Evolutionary conservation across 2,888 invertebrate genomes (phyloP), one percentile per base, ranked within the genome.

Genomic region (Piscicola geometra): DNA sequence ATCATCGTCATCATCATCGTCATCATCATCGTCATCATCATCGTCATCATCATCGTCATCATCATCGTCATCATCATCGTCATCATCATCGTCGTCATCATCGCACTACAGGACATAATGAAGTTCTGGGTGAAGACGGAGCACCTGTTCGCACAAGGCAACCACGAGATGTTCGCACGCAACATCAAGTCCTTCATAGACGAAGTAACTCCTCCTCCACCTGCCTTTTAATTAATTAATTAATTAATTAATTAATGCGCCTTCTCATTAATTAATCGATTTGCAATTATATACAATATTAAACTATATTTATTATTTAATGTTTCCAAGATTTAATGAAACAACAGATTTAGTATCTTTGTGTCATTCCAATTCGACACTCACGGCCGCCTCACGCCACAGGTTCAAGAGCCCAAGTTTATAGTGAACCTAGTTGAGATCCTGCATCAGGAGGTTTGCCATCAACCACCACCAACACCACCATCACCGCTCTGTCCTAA

Each of bases 71-170:
- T 66, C 28, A 25, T 66, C 5, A 66, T 1, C 32, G 32, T 33
- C 35, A 33, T 33, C 69, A 41, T 41, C 41, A 41, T 41, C 41
- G 15, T 41, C 41, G 15, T 41, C 41, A 41, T 41, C 41, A 41
- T 41, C 41, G 15, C 5, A 9, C 15, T 9, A 33, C 33, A 73
- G 73, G 73, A 73, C 47, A 73, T 73, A 32, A 73, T 73, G 35
- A 73, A 73, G 35, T 60, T 50, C 12, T 73, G 73, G 73, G 73
- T 73, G 60, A 73, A 73, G 64, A 73, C 73, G 1, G 73, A 73
- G 41, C 73, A 73, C 30, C 64, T 50, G 60, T 52, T 56, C 30
- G 60, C 73, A 1, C 60, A 73, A 56, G 52, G 60, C 3, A 73
- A 56, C 18, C 47, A 73, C n/a, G 64, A 25, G 1, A 73, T 52